Evolutionary conservation across 2,797 vertebrate genomes (phyloP), one percentile per base, ranked within the genome.

Genomic region (Typhlichthys subterraneus): DNA sequence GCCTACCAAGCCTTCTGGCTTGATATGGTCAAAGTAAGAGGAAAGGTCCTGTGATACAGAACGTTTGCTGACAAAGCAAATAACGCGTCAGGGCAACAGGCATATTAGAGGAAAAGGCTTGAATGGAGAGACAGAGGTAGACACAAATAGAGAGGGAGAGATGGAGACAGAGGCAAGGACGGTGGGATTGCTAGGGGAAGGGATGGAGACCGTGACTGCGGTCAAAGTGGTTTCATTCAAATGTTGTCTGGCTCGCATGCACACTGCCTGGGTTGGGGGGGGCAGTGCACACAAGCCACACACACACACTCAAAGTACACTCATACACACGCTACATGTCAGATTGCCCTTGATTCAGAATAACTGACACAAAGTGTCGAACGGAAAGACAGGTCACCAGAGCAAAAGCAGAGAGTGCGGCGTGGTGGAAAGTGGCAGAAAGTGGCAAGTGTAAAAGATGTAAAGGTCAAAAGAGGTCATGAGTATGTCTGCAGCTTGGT

Each of bases 381-480:
- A 79, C 54, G 67, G 62, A 73, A 62, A 80, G 73, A 69, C 57
- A 57, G 76, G 14, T 61, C 7, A 29, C 51, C 67, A 62, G 65
- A 54, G 59, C 5, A 5, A 4, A 4, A 29, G 19, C n/a, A n/a
- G 46, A n/a, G 46, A 49, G 46, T 8, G 8, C 13, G 12, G 23
- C 13, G 46, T 46, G 38, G 48, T 14, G 12, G 4, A 23, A 51
- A 46, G 66, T 14, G 42, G 70, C 67, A 3, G 33, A 71, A 68
- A 84, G 70, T 69, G 64, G 53, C 71, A 73, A 72, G 75, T 79
- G 73, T 78, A 71, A 80, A 83, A 84, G 67, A 87, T 88, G 85
- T 80, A 80, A 65, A 86, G 79, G 81, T 85, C 86, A 85, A 80
- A 71, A 87, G 81, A 85, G 84, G 86, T 86, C 84, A 89, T 80